Evolutionary conservation across 2,888 invertebrate species (phyloP), one percentile per base, ranked within the genome.

Genomic region (Spisula subtruncata): DNA sequence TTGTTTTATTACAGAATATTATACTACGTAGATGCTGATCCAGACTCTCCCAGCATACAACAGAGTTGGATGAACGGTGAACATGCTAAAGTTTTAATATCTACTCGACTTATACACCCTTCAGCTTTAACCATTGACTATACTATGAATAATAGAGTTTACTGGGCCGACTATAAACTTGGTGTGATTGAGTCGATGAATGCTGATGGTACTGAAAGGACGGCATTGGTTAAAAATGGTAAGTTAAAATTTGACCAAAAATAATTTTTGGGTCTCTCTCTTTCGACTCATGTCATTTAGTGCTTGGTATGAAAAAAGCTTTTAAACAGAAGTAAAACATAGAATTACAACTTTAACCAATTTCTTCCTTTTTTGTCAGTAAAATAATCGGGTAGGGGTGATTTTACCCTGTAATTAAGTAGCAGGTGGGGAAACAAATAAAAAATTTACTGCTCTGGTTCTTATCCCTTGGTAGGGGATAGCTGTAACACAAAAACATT

Each of bases 21-120:
- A 97, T 98, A 98, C 97, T 99, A 99, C 99, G 98, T 99, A 0
- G 99, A 99, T 96, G 98, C 98, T 0, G 99, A 99, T 8, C 98
- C 98, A 0, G 98, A 98, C 4, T 98, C 99, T 0, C 99, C 99
- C 97, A 94, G 95, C 87, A 99, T 99, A 91, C 99, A 99, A 96
- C 98, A 98, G 5, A 98, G 99, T 1, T 99, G 99, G 99, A 98
- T 99, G 99, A 99, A 99, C 96, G 99, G 99, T 0, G 98, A 98
- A 0, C 98, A 98, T 96, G 97, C 99, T 1, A 97, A 94, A 90
- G 98, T 98, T 0, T 96, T 99, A 2, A 98, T 99, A 12, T 98
- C 98, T 16, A 91, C 91, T 0, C 98, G 98, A 90, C 97, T 99
- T 46, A 97, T 98, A 41, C 89, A 92, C 8, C 99, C 99, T 0